These are phyloP conservation scores for Drosophila picticornis DNA, from an alignment of 2,888 invertebrate species.

Conservation along the genomic window DNA sequence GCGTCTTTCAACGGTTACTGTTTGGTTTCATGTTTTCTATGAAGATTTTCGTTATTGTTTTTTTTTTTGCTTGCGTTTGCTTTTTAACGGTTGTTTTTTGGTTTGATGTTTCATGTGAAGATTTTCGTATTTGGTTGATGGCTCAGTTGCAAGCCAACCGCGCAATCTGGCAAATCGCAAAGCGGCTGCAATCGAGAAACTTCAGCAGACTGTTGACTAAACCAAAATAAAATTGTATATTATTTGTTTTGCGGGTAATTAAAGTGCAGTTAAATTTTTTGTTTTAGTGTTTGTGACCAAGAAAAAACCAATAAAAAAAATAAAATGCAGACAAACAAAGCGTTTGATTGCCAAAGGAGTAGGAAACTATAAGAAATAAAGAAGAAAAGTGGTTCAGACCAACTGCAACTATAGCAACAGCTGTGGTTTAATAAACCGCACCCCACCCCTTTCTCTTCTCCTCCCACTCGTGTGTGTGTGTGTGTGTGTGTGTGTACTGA, in stretches of 20 bases:
- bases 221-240: neutral
- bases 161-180: slow-evolving; percentile 63
- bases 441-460: neutral
- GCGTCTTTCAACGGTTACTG: slow-evolving; percentile 31
- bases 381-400: slow-evolving; percentile 1
- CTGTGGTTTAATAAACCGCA: neutral
- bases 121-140: slow-evolving; percentile 29
- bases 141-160: slow-evolving; percentile 67
- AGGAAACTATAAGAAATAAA: slow-evolving; percentile 4
- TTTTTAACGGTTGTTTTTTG: slow-evolving; percentile 50
- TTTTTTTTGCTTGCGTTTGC: slow-evolving; percentile 34
- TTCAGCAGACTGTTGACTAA: slow-evolving; percentile 2
- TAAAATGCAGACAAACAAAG: neutral
- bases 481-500: slow-evolving; percentile 27
- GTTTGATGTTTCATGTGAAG: slow-evolving; percentile 7
- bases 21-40: neutral
- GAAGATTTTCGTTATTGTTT: neutral
- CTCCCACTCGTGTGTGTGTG: neutral
- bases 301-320: neutral
- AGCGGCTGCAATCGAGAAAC: slow-evolving; percentile 8
- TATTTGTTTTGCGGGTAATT: slow-evolving; percentile 17
- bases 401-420: neutral
- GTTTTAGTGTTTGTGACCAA: neutral
- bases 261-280: neutral
- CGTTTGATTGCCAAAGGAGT: neutral